Base-by-base conservation (phyloP, 2,113 vertebrate species). In the Chunga burmeisteri region DNA sequence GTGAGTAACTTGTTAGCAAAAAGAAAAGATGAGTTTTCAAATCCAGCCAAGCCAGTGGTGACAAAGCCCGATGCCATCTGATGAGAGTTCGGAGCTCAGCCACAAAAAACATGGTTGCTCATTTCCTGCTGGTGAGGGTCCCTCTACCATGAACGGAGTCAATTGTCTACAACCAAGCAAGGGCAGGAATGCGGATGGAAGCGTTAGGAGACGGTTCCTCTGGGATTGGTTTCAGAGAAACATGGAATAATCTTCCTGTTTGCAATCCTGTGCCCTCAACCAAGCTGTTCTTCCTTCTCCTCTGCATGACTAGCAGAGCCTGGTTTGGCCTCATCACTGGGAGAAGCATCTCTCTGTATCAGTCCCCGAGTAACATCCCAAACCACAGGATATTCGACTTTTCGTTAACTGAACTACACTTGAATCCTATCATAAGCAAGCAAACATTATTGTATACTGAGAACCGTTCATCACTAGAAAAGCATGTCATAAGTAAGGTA, bases 101-200 rank as follows among this genome's bases (percentile, higher is more conserved):
- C 16, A 5, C 3, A 30, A 49, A 15, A 59, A 21, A 32, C 6
- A 7, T 19, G 18, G 63, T 81, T 86, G 94, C 77, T 96, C 91
- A 96, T 67, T 92, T 97, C 93, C 93, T 96, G 77, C 40, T 78
- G 44, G 36, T 52, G 16, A 87, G 46, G 70, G 47, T 3, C 22
- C 4, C 38, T 19, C n/a, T 2, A 1, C 0, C 29, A 26, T 29
- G 75, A 52, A 42, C 0, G 8, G 36, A 25, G 11, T 1, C 16
- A 5, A 19, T 7, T 10, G 14, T 22, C 25, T 32, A 15, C 26
- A 15, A 3, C 4, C 18, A 2, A 0, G 1, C 16, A 9, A 0
- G 13, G 30, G 19, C 1, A 15, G 56, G 80, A 81, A 71, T 4
- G 40, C 1, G 9, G n/a, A 40, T 12, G 46, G 71, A 52, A 63